These are phyloP conservation scores for Acanthosepion lycidas DNA, from an alignment of 2,888 invertebrate species.

Conservation along the genomic window DNA sequence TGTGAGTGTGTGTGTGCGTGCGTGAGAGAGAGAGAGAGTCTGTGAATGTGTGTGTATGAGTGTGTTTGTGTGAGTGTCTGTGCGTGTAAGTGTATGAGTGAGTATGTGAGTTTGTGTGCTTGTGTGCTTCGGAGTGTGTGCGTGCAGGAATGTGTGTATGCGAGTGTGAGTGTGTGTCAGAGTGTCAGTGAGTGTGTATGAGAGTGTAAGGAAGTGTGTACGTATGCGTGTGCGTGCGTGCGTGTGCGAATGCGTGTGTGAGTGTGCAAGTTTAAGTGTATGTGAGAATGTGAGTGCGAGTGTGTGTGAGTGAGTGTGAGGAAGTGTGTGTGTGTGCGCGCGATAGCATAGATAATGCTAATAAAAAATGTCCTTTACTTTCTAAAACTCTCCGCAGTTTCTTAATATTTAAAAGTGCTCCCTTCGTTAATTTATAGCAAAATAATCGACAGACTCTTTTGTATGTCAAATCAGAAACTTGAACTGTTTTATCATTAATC, in stretches of 20 bases:
- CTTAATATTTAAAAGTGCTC: no score
- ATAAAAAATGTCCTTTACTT: no score
- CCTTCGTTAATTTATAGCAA: no score
- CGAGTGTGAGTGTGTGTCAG: not conserved
- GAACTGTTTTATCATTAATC: no score
- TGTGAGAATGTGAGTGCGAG: not conserved
- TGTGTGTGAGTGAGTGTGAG: no score
- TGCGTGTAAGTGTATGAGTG: no score
- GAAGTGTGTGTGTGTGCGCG: no score
- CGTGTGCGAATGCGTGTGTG: slow-evolving; percentile 48
- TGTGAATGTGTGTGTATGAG: not conserved
- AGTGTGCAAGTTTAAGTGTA: slow-evolving; percentile 46
- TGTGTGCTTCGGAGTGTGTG: not conserved
- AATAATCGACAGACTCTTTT: no score
- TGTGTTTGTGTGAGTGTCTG: not conserved
- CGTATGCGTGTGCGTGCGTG: slow-evolving; percentile 49
- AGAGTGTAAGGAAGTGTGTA: slow-evolving; percentile 48
- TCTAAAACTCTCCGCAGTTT: no score
- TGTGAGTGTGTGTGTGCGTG: slow-evolving; percentile 40
- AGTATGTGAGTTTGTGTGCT: not conserved
- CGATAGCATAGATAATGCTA: no score
- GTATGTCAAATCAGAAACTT: no score
- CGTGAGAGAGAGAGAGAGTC: not conserved
- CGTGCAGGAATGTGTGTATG: not conserved
- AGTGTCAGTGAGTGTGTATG: slow-evolving; percentile 42